phyloP scores from a whole-genome alignment of 2,888 invertebrate genomes.

The Diachrysia chrysitis region DNA sequence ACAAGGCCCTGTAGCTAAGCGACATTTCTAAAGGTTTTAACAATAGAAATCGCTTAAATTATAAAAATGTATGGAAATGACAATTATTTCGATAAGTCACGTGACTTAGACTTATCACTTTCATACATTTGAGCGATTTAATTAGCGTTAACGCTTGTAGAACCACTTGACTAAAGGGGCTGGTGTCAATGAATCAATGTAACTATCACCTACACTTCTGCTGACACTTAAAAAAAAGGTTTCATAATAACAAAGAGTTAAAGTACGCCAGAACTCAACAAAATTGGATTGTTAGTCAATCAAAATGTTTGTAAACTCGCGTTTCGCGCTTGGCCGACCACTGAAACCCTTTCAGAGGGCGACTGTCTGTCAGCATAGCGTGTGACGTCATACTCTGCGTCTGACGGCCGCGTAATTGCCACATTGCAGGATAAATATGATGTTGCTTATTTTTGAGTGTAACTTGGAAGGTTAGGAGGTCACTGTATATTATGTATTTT shows the following conservation, averaged over 20 bases:
- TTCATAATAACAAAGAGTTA: slow-evolving; percentile 2
- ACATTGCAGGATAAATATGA: slow-evolving; percentile 51
- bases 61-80: too few species aligned
- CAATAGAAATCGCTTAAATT: too few species aligned
- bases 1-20: too few species aligned
- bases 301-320: slow-evolving; percentile 51
- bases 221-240: background rate
- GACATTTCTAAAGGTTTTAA: too few species aligned
- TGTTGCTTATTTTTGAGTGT: slow-evolving; percentile 25
- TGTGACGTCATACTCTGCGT: slow-evolving; percentile 55
- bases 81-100: too few species aligned
- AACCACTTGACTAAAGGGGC: too few species aligned
- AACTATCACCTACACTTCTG: background rate
- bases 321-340: slow-evolving; percentile 44
- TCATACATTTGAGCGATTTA: too few species aligned
- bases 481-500: slow-evolving; percentile 6
- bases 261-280: slow-evolving; percentile 42
- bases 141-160: too few species aligned
- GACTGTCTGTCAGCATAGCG: slow-evolving; percentile 37
- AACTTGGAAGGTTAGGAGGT: slow-evolving; percentile 39
- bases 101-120: too few species aligned
- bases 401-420: slow-evolving; percentile 61
- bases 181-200: too few species aligned
- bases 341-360: slow-evolving; percentile 54
- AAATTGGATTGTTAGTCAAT: slow-evolving; percentile 43